Evolutionary conservation across 2,888 invertebrate species (phyloP), one percentile per base, ranked within the genome.

Genomic region (Phorcus lineatus): DNA sequence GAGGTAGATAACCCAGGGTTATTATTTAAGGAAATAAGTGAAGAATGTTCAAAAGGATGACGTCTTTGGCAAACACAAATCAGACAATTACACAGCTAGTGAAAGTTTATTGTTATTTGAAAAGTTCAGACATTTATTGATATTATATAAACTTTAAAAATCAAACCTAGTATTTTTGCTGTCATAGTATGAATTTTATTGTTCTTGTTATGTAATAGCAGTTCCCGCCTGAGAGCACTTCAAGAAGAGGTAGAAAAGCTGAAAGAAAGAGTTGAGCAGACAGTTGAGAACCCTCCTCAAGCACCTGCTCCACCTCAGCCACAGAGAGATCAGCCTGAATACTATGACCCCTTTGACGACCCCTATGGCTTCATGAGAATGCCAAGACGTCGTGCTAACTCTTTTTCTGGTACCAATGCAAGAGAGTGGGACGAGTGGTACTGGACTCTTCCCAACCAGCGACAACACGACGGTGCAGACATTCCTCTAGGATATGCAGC

Each of bases 291-390:
- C 76, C 84, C 87, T 9, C 74, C 82, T 7, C 86, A 85, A 13
- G 83, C 80, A 16, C 84, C 77, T 7, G 79, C 82, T 6, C 81
- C 84, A n/a, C 86, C 83, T 13, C 82, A 62, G 22, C 84, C 81
- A 9, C 83, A 85, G 4, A 80, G 83, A 28, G 83, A 88, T 74
- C 85, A 85, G 62, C 89, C 89, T 55, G 87, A 88, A 57, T 90
- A 87, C 80, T 90, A 88, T 82, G 90, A 90, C 78, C 90, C 90
- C 47, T 89, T 89, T 17, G 90, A 90, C 52, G 89, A 90, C 74
- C 89, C 90, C 7, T 85, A 87, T 74, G 90, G 90, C n/a, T 90
- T 90, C 81, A 90, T 90, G 90, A 84, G 88, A 76, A 89, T 89
- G 75, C 90, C 90, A 9, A 81, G 90, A 16, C 81, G 90, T n/a